Percentiles rank a stretch among this genome's conserved stretches.
Evolutionary conservation across 2,113 vertebrate species (phyloP).

Genomic region (Lepus americanus): DNA sequence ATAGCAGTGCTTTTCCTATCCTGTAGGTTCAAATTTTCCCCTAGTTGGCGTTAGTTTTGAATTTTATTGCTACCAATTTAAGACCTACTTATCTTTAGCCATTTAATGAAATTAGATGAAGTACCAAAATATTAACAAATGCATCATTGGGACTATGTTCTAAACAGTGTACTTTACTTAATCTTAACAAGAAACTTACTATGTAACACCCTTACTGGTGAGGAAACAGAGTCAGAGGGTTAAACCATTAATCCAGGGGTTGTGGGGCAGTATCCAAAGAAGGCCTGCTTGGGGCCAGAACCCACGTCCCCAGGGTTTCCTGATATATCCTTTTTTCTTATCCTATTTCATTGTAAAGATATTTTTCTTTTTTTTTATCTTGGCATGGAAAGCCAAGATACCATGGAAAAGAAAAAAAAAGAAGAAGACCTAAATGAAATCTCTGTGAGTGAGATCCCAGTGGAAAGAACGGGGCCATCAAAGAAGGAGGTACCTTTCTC

Average conservation of each 20-base stretch:
- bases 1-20: not conserved
- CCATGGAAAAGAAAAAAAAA: too few relatives aligned
- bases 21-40: not conserved
- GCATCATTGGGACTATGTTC: not conserved
- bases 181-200: conserved; percentile 2
- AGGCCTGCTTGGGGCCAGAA: not conserved
- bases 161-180: not conserved
- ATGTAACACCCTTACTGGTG: not conserved
- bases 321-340: not conserved
- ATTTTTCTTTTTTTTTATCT: not conserved
- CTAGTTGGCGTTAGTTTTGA: not conserved
- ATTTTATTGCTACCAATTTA: not conserved
- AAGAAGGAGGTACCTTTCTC: too few relatives aligned
- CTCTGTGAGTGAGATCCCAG: too few relatives aligned
- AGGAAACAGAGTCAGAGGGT: not conserved
- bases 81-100: not conserved
- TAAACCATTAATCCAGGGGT: not conserved
- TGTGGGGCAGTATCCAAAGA: not conserved
- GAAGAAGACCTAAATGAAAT: too few relatives aligned
- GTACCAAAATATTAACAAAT: not conserved
- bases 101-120: not conserved
- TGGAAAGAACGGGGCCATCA: too few relatives aligned
- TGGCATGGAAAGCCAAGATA: too few relatives aligned
- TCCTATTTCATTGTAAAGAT: not conserved
- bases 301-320: not conserved